Evolutionary conservation across 2,888 invertebrate species (phyloP), one percentile per base, ranked within the genome.

Genomic region (Megalurothrips usitatus): DNA sequence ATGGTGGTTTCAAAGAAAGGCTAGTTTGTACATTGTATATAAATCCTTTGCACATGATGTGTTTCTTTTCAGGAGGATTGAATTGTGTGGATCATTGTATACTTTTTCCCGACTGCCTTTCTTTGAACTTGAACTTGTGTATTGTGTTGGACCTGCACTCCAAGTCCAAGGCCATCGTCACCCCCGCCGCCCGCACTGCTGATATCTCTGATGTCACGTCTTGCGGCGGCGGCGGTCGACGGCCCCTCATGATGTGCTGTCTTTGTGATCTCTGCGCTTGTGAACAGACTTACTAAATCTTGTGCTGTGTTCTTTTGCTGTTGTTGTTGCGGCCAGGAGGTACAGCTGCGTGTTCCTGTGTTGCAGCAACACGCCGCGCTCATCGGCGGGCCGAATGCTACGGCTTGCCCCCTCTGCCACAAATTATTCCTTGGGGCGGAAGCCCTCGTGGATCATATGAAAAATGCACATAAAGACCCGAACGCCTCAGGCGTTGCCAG

Each of bases 291-390:
- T 75, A 75, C 68, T 80, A 34, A 80, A 80, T 68, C 80, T 68
- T 80, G 80, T 80, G 68, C 68, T 63, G 47, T 28, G 34, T 47
- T n/a, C 87, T 86, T 88, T 87, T 88, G 82, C 82, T 83, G 82
- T 83, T 84, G 83, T 82, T 83, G 87, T 88, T 88, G 87, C 88
- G 87, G 86, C 87, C 89, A 92, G 94, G 93, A 93, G 92, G 93
- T 94, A 91, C 95, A 95, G 92, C 92, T 94, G 90, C 94, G 95
- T 92, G 92, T 94, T 91, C 94, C 95, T 93, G 94, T 95, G 91
- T 93, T 95, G 92, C 95, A 96, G 94, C 96, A 96, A 93, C 96
- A 96, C 90, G 94, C 94, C 85, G 96, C 96, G 86, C 92, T 96
- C 87, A 94, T 95, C 90, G 93, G 93, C 87, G 96, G 96, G 85